A percentile compares a stretch with the other conserved stretches of the same genome.
phyloP scores from a whole-genome alignment of 1,140 invertebrate species.

The Papilio machaon region DNA sequence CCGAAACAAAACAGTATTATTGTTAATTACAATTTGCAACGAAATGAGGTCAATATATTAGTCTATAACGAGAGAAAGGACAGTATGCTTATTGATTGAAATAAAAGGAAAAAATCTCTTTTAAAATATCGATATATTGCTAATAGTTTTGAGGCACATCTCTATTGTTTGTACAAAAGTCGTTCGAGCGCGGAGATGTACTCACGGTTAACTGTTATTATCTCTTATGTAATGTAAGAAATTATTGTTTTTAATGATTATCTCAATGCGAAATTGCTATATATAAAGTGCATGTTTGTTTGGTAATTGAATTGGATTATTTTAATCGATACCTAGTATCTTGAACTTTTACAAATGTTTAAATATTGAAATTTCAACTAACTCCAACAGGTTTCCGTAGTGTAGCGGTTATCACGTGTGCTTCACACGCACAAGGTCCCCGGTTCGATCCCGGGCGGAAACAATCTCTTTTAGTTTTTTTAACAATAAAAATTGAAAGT shows the following conservation, averaged over 20 bases:
- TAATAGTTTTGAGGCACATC: neutral
- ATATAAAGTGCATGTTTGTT: neutral
- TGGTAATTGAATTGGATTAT: neutral
- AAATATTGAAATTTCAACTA: neutral
- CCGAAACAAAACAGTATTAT: no score
- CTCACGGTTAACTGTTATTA: constrained; percentile 3
- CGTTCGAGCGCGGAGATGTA: neutral
- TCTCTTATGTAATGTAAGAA: neutral
- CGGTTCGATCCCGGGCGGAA: constrained; percentile 93
- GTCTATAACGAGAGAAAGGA: no score
- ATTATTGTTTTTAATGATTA: neutral
- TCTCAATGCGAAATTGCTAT: neutral
- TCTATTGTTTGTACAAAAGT: neutral
- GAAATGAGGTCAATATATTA: no score
- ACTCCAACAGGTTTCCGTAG: constrained; percentile 69
- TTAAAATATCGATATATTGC: neutral
- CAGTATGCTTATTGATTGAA: no score
- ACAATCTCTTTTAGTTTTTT: constrained; percentile 74
- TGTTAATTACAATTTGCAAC: no score
- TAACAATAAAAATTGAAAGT: no score
- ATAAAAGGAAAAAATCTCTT: no score
- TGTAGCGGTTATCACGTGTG: constrained; percentile 82
- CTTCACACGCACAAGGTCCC: constrained; percentile 90
- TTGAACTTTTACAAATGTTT: no score
- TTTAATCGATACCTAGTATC: neutral